A percentile compares a stretch with the other conserved stretches of the same genome.
Evolutionary conservation across 1,140 invertebrate species (phyloP).

Genomic region (Stegodyphus mimosarum): DNA sequence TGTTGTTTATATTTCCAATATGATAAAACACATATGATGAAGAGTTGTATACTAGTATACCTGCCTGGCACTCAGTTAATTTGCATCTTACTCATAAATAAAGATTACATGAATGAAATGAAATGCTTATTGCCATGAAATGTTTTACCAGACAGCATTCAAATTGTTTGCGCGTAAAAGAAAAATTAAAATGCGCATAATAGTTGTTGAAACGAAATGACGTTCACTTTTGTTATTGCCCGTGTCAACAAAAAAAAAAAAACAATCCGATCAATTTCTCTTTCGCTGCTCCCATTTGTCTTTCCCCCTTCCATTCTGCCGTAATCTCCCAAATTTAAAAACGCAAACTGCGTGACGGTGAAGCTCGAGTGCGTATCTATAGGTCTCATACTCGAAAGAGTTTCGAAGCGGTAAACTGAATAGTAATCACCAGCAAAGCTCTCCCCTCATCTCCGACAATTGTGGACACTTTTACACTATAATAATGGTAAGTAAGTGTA

Average conservation of each 20-base stretch:
- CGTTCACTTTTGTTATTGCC: background rate
- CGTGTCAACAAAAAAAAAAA: background rate
- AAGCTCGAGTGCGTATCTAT: background rate
- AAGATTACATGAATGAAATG: too few relatives aligned
- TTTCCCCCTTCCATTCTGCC: too few relatives aligned
- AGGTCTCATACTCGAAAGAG: conserved; percentile 20
- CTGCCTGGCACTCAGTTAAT: too few relatives aligned
- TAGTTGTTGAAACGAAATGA: background rate
- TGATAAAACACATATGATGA: too few relatives aligned
- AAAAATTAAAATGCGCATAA: background rate
- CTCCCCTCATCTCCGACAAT: conserved; percentile 22
- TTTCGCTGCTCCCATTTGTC: background rate
- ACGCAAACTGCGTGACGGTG: conserved; percentile 15
- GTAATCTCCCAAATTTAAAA: background rate
- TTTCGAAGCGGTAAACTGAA: conserved; percentile 1
- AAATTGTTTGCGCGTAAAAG: background rate
- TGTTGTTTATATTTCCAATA: too few relatives aligned
- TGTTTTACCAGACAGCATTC: background rate
- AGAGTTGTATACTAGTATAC: too few relatives aligned
- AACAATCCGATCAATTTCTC: background rate
- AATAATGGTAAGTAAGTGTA: conserved; percentile 49
- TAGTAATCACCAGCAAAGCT: conserved; percentile 5
- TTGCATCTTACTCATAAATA: too few relatives aligned
- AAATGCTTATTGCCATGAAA: background rate
- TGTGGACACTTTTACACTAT: conserved; percentile 28